These are phyloP conservation scores for Strix aluco DNA, from an alignment of 2,113 vertebrate species.

Conservation along the genomic window DNA sequence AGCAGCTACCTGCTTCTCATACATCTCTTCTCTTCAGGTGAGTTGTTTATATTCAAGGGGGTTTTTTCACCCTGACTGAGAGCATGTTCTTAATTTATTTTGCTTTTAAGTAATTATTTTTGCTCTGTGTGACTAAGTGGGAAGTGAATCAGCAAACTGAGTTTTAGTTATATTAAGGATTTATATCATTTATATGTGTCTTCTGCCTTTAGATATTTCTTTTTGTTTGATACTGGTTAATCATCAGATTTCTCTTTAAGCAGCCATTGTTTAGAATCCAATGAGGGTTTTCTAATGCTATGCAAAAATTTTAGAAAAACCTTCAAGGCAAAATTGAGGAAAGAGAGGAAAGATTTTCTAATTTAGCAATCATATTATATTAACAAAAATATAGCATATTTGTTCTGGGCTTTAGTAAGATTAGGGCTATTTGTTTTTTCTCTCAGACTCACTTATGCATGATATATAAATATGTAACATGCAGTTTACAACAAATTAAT, in stretches of 20 bases:
- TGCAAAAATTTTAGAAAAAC: neutral
- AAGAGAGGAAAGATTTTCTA: neutral
- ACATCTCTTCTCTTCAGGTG: slow-evolving; percentile 57
- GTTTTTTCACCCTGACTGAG: neutral
- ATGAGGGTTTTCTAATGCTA: neutral
- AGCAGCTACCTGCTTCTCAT: neutral
- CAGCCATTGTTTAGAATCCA: slow-evolving; percentile 25
- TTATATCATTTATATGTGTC: neutral
- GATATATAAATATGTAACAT: neutral
- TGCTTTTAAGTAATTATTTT: neutral
- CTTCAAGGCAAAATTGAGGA: neutral
- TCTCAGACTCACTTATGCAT: neutral
- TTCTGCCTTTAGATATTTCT: neutral
- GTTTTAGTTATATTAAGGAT: slow-evolving; percentile 12
- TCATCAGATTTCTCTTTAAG: neutral
- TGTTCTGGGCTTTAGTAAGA: neutral
- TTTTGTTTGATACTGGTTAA: neutral
- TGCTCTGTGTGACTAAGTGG: neutral
- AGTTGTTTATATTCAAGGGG: neutral
- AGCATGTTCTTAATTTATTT: slow-evolving; percentile 14
- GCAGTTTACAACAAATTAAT: neutral
- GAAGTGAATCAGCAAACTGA: slow-evolving; percentile 41
- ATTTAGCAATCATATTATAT: neutral
- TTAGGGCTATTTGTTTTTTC: neutral
- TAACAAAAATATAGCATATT: neutral